Evolutionary conservation across 2,888 invertebrate genomes (phyloP).

Genomic region (Silvanus unidentatus): DNA sequence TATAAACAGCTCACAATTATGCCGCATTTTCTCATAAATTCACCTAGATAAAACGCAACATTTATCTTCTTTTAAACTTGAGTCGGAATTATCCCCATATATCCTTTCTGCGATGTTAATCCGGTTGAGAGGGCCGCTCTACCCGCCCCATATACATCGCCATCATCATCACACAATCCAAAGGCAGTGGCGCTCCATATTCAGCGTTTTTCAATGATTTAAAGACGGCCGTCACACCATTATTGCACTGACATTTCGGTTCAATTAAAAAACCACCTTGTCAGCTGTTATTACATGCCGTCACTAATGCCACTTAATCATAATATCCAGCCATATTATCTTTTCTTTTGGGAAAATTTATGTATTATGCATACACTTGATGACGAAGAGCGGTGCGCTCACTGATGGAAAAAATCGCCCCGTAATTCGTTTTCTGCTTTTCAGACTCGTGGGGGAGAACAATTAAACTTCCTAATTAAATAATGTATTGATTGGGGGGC

Average conservation of each 20-base stretch:
- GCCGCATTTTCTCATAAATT: conserved; percentile 44
- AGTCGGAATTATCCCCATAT: conserved; percentile 42
- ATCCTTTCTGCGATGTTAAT: conserved; percentile 44
- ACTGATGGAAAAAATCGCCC: neutral
- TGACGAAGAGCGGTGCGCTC: neutral
- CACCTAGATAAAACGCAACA: conserved; percentile 45
- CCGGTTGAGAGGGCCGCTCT: conserved; percentile 26
- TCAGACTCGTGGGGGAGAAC: neutral
- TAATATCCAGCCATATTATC: too few species aligned
- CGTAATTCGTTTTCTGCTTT: too few species aligned
- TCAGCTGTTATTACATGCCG: conserved; percentile 21
- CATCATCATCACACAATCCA: conserved; percentile 8
- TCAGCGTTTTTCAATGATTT: conserved; percentile 45
- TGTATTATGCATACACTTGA: too few species aligned
- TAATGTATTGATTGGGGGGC: neutral
- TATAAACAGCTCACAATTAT: conserved; percentile 45
- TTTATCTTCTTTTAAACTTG: conserved; percentile 46
- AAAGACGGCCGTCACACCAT: conserved; percentile 34
- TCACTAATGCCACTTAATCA: too few species aligned
- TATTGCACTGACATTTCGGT: conserved; percentile 26
- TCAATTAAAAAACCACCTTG: conserved; percentile 35
- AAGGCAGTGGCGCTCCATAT: conserved; percentile 17
- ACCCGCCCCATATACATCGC: too few species aligned
- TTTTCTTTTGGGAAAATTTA: too few species aligned
- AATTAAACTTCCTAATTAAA: neutral